phyloP scores from a whole-genome alignment of 2,888 invertebrate genomes.

The Thymelicus lineola region DNA sequence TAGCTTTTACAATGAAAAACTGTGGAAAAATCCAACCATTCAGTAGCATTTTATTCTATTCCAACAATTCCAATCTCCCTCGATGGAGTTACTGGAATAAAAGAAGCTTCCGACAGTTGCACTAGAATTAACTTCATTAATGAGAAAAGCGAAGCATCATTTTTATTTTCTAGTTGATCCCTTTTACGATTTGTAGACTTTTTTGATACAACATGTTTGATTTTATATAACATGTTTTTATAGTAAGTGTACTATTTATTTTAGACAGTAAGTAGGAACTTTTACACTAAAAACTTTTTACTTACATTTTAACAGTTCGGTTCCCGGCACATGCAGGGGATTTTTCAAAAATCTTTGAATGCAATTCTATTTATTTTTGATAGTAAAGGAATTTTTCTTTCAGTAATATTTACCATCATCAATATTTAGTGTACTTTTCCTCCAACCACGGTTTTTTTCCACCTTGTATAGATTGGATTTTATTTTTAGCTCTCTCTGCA shows the following conservation, averaged over 20 bases:
- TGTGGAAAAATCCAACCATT: neutral
- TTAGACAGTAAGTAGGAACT: neutral
- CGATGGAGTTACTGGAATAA: neutral
- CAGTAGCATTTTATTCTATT: neutral
- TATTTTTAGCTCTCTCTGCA: too few species aligned
- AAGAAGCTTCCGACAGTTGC: neutral
- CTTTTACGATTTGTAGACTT: neutral
- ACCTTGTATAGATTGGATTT: too few species aligned
- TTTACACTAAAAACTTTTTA: too few species aligned
- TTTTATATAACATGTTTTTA: neutral
- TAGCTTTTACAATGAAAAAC: neutral
- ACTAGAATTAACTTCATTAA: conserved; percentile 4
- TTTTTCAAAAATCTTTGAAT: too few species aligned
- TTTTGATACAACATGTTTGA: neutral
- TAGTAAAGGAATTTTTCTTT: too few species aligned
- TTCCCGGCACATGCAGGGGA: too few species aligned
- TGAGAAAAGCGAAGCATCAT: neutral
- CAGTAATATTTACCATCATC: too few species aligned
- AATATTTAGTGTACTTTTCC: too few species aligned
- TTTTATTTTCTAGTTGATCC: neutral
- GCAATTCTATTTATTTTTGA: too few species aligned
- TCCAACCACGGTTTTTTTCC: too few species aligned
- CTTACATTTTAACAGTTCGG: too few species aligned
- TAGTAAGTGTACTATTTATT: neutral
- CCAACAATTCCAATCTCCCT: neutral